These are phyloP conservation scores for Xenopus laevis DNA, from an alignment of 2,113 vertebrate genomes.

Conservation along the genomic window DNA sequence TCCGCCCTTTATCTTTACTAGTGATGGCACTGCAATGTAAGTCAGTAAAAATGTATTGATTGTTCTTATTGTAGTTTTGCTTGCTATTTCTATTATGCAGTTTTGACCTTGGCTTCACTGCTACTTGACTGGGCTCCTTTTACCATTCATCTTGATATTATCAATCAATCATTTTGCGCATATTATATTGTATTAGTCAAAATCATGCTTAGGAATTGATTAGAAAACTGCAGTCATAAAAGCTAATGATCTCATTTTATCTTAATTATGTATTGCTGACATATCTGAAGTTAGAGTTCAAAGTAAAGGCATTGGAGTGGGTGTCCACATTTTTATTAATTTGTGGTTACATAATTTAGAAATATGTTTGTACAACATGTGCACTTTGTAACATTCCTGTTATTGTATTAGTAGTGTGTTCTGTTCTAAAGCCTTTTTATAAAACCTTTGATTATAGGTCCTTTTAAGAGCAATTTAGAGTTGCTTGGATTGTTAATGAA, in stretches of 20 bases:
- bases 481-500: conserved; percentile 36
- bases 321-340: background rate
- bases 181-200: conserved; percentile 43
- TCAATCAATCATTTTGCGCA: conserved; percentile 45
- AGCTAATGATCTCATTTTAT: conserved; percentile 45
- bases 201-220: conserved; percentile 43
- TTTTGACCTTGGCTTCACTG: conserved; percentile 37
- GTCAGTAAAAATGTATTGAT: conserved; percentile 22
- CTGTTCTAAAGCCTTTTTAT: too few species aligned
- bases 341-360: background rate
- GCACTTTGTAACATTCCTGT: conserved; percentile 17
- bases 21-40: too few species aligned
- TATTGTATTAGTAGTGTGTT: too few species aligned
- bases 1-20: too few species aligned
- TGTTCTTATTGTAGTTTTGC: conserved; percentile 26
- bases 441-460: too few species aligned
- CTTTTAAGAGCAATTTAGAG: conserved; percentile 3
- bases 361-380: conserved; percentile 13
- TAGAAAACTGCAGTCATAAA: conserved; percentile 43
- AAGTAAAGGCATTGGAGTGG: conserved; percentile 27
- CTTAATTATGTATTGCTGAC: conserved; percentile 34
- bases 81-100: conserved; percentile 31
- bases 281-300: conserved; percentile 38
- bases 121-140: conserved; percentile 37
- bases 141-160: conserved; percentile 40